Base-by-base conservation (phyloP, 2,113 vertebrate species). In the Mastomys natalensis region DNA sequence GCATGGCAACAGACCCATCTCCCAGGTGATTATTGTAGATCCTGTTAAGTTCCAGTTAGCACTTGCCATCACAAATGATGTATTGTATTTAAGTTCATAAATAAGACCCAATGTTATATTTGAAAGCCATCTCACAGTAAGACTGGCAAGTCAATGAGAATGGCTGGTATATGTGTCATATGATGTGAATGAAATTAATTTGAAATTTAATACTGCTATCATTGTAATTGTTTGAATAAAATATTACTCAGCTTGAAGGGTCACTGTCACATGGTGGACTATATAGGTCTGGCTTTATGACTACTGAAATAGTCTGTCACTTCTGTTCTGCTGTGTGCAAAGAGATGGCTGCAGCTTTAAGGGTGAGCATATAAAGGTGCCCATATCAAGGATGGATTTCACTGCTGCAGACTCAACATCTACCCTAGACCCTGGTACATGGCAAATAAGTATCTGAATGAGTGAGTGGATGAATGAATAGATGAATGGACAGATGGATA, bases 111-210 rank as follows among this genome's bases (percentile, higher is more conserved):
- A 1, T 21, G 64, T 21, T 5, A 22, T 43, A 51, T 58, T 43
- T 74, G 19, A 34, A 80, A 29, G 15, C 5, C 1, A 8, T 21
- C n/a, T 37, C 45, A 45, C 4, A 5, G 26, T 62, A 12, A 31
- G 29, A 10, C 6, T 62, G 53, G 31, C 12, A 4, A 10, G 9
- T 22, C 17, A 3, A 16, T 51, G 80, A 29, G 40, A n/a, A 31
- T 1, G 16, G 24, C 31, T 12, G 16, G 37, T 24, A 51, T 7
- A 2, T 1, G 24, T 2, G 24, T 0, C 6, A 21, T 22, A 60
- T 10, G 60, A 10, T 62, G 29, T 60, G 16, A 37, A 37, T 5
- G 31, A 40, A 87, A 77, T 70, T 82, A 10, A 74, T 60, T 43
- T 60, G 34, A 81, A 62, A 45, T 43, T 3, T 22, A 48, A 31